phyloP scores from a whole-genome alignment of 2,113 vertebrate species.

The Anhinga rufa region DNA sequence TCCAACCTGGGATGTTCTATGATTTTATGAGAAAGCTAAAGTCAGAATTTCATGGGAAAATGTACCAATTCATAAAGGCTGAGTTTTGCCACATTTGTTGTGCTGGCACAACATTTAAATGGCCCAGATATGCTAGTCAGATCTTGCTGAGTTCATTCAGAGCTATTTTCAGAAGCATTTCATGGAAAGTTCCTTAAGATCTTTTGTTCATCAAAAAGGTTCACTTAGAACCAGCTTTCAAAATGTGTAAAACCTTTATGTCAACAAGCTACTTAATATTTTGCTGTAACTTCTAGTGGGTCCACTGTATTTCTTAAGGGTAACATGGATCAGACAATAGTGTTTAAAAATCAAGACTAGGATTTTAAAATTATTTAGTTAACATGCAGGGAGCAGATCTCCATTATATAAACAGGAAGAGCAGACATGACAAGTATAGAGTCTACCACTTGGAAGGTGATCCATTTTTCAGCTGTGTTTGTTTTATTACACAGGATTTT shows the following conservation, averaged over 20 bases:
- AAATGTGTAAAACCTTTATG: not conserved
- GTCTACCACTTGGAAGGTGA: not conserved
- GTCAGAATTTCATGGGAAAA: not conserved
- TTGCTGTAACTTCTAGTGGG: not conserved
- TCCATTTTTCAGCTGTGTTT: not conserved
- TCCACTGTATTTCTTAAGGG: not conserved
- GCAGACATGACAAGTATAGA: fast-evolving
- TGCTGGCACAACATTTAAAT: not conserved
- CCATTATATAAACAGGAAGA: not conserved
- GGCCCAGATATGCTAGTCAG: not conserved
- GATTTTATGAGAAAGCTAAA: not conserved
- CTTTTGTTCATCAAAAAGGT: not conserved
- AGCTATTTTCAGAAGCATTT: not conserved
- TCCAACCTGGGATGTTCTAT: not conserved
- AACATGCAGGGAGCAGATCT: not conserved
- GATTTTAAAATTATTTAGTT: not conserved
- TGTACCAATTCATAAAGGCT: not conserved
- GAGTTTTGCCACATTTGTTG: not conserved
- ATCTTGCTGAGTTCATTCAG: not conserved
- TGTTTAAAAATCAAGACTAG: not conserved
- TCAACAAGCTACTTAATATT: not conserved
- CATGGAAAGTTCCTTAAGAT: not conserved
- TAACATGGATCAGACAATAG: not conserved
- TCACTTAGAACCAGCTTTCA: not conserved
- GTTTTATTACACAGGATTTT: not conserved